Evolutionary conservation across 2,888 invertebrate genomes (phyloP), one percentile per base, ranked within the genome.

Genomic region (Dryocosmus kuriphilus): DNA sequence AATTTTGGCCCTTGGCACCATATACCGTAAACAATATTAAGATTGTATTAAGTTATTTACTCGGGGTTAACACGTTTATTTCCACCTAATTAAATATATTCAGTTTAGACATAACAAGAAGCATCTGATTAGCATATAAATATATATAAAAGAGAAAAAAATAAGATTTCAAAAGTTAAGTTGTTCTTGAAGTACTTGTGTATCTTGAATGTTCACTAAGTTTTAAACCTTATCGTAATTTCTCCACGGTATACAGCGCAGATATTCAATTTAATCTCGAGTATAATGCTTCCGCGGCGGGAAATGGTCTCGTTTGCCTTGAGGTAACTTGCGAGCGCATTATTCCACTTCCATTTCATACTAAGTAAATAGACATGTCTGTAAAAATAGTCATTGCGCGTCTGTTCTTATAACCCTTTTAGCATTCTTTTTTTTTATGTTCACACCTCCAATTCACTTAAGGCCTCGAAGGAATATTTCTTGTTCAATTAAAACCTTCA

Each of bases 241-340:
- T 55, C 22, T 55, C 55, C 19, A 16, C 9, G 55, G 4, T 22
- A 22, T 9, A n/a, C 22, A 55, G 22, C 8, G 19, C 8, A 55
- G 55, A 55, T 55, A 55, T 55, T 63, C 35, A 63, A 35, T 63
- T 63, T 63, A 32, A 63, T 63, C 30, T 35, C 22, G 4, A 32
- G 63, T n/a, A 5, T 63, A 35, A 63, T 63, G 35, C 35, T 63
- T 35, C 35, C 35, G 32, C 22, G 63, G 32, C 22, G 63, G 61
- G 63, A 63, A 63, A 63, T 63, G 35, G 35, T 35, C 35, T n/a
- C n/a, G 35, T 63, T 63, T 63, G n/a, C 63, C 35, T 63, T 63
- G n/a, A 32, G n/a, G 22, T 22, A 62, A 63, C 22, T 35, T 35
- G n/a, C n/a, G 7, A 22, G 22, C 9, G 55, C 55, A 22, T 55